A percentile compares a stretch with the other conserved stretches of the same genome.
Evolutionary conservation across 2,113 vertebrate species (phyloP).

Genomic region (Gambusia affinis): DNA sequence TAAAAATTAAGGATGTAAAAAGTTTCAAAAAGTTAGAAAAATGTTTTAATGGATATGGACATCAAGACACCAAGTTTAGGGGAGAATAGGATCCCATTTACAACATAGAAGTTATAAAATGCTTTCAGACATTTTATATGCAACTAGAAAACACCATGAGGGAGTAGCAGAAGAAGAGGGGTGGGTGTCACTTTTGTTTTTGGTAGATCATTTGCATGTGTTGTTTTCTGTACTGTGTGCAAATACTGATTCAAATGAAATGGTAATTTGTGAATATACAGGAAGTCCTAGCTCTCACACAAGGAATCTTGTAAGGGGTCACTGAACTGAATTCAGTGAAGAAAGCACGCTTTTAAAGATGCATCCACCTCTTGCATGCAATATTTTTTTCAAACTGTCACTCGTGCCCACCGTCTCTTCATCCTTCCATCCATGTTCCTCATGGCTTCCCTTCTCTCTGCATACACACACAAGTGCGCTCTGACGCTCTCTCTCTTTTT

Average conservation of each 20-base stretch:
- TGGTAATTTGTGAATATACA: constrained; percentile 1
- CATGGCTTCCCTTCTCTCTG: constrained; percentile 14
- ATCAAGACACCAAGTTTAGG: background rate
- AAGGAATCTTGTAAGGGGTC: constrained; percentile 22
- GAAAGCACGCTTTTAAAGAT: constrained; percentile 55
- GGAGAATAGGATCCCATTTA: too few species aligned
- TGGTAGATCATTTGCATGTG: background rate
- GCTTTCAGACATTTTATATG: background rate
- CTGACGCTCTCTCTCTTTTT: background rate
- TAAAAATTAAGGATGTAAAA: too few species aligned
- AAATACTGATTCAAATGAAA: constrained; percentile 19
- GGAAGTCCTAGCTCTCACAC: background rate
- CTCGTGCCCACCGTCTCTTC: constrained; percentile 16
- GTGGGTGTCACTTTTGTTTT: background rate
- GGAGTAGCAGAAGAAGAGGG: background rate
- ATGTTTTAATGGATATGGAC: background rate
- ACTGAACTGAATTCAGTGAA: constrained; percentile 45
- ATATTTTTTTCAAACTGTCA: background rate
- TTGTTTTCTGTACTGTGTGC: background rate
- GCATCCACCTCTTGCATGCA: background rate
- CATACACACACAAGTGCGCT: background rate
- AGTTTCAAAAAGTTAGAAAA: background rate
- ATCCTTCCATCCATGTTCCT: constrained; percentile 4
- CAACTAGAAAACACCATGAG: background rate
- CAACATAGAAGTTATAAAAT: background rate